Base-by-base conservation (phyloP, 2,888 invertebrate genomes). In the Venusia cambrica region DNA sequence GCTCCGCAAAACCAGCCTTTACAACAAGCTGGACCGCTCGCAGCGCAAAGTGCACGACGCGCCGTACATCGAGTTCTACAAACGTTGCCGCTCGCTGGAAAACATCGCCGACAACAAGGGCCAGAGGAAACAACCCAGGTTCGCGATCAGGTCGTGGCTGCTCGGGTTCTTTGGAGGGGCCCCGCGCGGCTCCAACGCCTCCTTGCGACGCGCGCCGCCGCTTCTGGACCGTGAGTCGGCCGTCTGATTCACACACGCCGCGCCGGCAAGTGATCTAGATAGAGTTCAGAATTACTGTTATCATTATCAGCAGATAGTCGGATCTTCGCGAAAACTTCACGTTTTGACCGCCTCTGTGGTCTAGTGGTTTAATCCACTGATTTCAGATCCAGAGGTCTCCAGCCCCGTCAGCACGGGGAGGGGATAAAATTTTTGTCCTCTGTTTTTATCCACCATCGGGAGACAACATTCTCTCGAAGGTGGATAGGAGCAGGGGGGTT, bases 51-150 rank as follows among this genome's bases (percentile, higher is more conserved):
- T 73, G 17, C 71, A 72, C 51, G 84, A 85, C 54, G 60, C 77
- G 2, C 74, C 75, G 50, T 84, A 84, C 59, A 83, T 87, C 26
- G 77, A 89, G 62, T 80, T 87, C 53, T 88, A 89, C 51, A 94
- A 94, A 74, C 90, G 93, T 61, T 95, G 95, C 92, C 92, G 91
- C 55, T 95, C 95, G 24, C 83, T 94, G 29, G 95, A 95, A 75
- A 90, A 92, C 48, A 89, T 94, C 24, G 73, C 73, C 16, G 83
- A 75, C 39, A 65, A 51, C 25, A 78, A 80, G 57, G 62, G 56
- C 17, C 53, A 63, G 44, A 84, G 89, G 51, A 92, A 92, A 67
- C 89, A 91, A 63, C 88, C 90, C 30, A 89, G 91, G 38, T 89
- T 91, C 57, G 91, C 93, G 11, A 88, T 95, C 43, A 90, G 92